These are phyloP conservation scores for Leptodactylus fallax DNA, from an alignment of 2,797 vertebrate species.

Conservation along the genomic window DNA sequence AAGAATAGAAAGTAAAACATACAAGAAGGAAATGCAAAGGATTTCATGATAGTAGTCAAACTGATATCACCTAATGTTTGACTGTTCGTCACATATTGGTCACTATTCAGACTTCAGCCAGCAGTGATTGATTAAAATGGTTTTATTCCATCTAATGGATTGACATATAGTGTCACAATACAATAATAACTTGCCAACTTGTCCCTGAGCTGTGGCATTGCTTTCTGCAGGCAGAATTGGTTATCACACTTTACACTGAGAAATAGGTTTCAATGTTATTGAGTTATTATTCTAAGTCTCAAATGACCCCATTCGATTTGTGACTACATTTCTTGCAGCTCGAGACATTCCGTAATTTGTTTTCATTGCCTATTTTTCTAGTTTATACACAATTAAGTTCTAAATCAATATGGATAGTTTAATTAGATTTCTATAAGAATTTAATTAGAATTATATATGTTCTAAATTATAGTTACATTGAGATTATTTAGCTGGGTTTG, in stretches of 20 bases:
- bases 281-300: slow-evolving; percentile 13
- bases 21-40: not conserved
- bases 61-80: not conserved
- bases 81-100: not conserved
- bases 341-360: not conserved
- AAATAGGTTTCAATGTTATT: slow-evolving; percentile 13
- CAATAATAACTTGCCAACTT: slow-evolving; percentile 25
- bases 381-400: not conserved
- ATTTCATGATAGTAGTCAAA: not conserved
- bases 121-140: slow-evolving; percentile 16
- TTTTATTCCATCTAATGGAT: slow-evolving; percentile 23
- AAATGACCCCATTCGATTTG: not conserved
- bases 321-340: not conserved
- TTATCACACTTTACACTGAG: slow-evolving; percentile 16
- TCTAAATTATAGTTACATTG: too few relatives aligned
- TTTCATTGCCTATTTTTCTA: not conserved
- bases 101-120: slow-evolving; percentile 3
- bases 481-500: too few relatives aligned
- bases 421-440: not conserved
- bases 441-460: too few relatives aligned
- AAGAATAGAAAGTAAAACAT: not conserved
- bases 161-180: slow-evolving; percentile 15
- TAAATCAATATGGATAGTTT: not conserved
- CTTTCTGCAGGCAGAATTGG: slow-evolving; percentile 15
- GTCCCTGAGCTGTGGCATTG: slow-evolving; percentile 13